Percentiles rank a stretch among this genome's conserved stretches.
Evolutionary conservation across 2,113 vertebrate species (phyloP).

Genomic region (Mirza zaza): DNA sequence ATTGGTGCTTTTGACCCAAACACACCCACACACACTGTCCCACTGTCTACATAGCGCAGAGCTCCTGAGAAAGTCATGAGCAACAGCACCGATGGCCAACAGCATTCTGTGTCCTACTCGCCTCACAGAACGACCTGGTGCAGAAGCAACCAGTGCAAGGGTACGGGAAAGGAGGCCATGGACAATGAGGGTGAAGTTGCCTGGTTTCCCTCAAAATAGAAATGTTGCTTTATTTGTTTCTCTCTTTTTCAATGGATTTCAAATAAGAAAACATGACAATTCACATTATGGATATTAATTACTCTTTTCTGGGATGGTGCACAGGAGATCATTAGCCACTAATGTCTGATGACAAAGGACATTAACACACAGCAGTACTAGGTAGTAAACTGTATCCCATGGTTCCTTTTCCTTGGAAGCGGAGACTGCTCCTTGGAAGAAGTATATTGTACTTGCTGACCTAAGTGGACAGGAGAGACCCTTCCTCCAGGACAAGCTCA

Average conservation of each 20-base stretch:
- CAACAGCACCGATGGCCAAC: background rate
- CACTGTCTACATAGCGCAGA: background rate
- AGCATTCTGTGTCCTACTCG: background rate
- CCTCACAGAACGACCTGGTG: too few species aligned
- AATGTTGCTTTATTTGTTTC: background rate
- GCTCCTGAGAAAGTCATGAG: background rate
- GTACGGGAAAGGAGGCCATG: background rate
- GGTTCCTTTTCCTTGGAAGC: too few species aligned
- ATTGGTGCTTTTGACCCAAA: too few species aligned
- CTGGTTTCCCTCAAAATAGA: background rate
- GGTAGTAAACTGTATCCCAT: rapidly evolving
- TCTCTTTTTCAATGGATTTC: background rate
- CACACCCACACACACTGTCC: background rate
- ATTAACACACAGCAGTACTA: rapidly evolving
- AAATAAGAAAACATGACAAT: background rate
- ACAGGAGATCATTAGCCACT: background rate
- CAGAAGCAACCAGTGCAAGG: background rate
- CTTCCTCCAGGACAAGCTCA: background rate
- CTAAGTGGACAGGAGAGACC: background rate
- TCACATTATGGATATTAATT: too few species aligned
- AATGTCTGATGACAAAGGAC: background rate
- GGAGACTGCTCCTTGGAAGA: background rate
- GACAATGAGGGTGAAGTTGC: rapidly evolving
- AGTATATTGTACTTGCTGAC: background rate
- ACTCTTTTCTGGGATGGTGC: background rate